Evolutionary conservation across 2,797 vertebrate genomes (phyloP).

Genomic region (Coranthus polyacanthus): DNA sequence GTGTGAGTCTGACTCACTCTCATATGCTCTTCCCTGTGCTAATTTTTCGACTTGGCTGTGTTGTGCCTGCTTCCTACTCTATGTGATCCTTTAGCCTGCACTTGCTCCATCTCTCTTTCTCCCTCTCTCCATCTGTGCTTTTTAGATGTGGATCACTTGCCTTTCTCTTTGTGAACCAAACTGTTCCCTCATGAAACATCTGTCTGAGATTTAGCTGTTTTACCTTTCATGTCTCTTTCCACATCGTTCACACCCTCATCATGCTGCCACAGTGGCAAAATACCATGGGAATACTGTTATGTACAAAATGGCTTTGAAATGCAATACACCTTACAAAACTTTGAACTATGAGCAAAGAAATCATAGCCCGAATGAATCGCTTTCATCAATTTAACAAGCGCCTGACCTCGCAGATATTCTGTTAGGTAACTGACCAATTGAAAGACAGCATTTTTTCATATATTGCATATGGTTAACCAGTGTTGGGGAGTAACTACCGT

Average conservation of each 20-base stretch:
- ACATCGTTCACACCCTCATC: conserved; percentile 31
- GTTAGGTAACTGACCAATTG: conserved; percentile 27
- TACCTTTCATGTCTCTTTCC: conserved; percentile 51
- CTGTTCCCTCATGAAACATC: conserved; percentile 65
- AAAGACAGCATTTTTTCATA: conserved; percentile 25
- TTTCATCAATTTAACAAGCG: conserved; percentile 41
- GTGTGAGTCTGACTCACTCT: conserved; percentile 82
- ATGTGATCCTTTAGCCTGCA: conserved; percentile 32
- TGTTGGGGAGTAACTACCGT: too few relatives aligned
- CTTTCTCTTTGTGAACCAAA: conserved; percentile 52
- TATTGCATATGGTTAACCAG: neutral
- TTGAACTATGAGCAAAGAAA: conserved; percentile 36
- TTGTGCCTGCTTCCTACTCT: conserved; percentile 69
- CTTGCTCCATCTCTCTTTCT: conserved; percentile 39
- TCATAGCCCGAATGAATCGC: conserved; percentile 21
- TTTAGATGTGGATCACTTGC: conserved; percentile 67
- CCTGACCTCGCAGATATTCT: conserved; percentile 44
- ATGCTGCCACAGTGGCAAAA: conserved; percentile 38
- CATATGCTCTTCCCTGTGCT: conserved; percentile 76
- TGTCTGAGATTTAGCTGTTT: conserved; percentile 53
- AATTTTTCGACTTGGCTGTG: conserved; percentile 74
- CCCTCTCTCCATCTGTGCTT: conserved; percentile 62
- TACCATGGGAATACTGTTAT: conserved; percentile 47
- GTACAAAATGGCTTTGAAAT: conserved; percentile 55
- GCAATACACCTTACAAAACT: conserved; percentile 38